Evolutionary conservation across 2,888 invertebrate genomes (phyloP), one percentile per base, ranked within the genome.

Genomic region (Heliconius hortense): DNA sequence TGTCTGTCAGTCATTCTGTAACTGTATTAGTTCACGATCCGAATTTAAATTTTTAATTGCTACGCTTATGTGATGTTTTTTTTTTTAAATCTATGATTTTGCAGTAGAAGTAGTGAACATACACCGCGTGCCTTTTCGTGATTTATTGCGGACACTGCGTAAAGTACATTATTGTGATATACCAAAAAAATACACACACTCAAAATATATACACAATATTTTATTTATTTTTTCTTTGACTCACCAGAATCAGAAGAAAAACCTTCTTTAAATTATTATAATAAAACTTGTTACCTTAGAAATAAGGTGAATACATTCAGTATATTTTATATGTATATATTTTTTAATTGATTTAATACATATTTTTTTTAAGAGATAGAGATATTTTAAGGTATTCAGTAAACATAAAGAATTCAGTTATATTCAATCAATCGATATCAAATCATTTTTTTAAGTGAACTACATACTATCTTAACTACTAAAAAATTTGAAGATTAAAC

Each of bases 81-180:
- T 11, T 53, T 66, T 13, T 5, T 24, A 66, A 39, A 5, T n/a
- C 64, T 35, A 24, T 66, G 1, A 11, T 59, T 18, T 35, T 13
- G 24, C 60, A 35, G 71, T 76, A 66, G 72, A 59, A 72, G 68
- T 78, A 78, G 77, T 71, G 24, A 67, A 77, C 77, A 78, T 78
- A 78, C 78, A 77, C 78, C 78, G 77, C 78, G 78, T 78, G 78
- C 77, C 78, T 78, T 77, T 67, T 64, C 73, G 15, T 77, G 77
- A 60, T 28, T 35, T 10, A 76, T 73, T 78, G 78, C 77, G 75
- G 73, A 71, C 35, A 75, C 67, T 62, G 75, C 75, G 67, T 66
- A 28, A 67, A 73, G 48, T 24, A 24, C n/a, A 24, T 8, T 60
- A 59, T 77, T 69, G 15, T 56, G 53, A 43, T 73, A n/a, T 56